Percentiles rank a stretch among this genome's conserved stretches.
Conservation (phyloP, 2,113 vertebrate genomes). For the Peucedramus taeniatus region DNA sequence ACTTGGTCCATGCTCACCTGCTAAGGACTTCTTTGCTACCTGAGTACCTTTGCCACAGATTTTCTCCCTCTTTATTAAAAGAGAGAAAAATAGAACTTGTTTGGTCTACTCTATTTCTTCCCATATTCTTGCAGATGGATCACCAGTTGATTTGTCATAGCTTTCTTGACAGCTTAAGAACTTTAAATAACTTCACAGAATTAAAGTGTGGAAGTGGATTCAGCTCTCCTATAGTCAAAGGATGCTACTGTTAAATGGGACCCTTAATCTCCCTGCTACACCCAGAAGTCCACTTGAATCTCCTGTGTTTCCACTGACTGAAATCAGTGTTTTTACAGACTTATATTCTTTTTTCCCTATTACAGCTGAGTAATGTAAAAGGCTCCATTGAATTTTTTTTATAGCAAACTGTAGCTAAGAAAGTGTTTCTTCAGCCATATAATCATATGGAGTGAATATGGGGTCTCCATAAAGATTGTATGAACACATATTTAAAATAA, state of each 20-base stretch:
- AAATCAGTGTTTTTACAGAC: background rate
- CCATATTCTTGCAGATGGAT: background rate
- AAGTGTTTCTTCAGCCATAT: background rate
- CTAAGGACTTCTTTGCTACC: background rate
- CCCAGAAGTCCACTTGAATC: background rate
- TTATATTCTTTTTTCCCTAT: background rate
- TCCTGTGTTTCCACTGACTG: background rate
- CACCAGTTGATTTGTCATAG: background rate
- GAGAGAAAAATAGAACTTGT: background rate
- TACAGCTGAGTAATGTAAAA: background rate
- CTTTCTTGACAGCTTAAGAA: background rate
- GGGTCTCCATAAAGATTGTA: background rate
- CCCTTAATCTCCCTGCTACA: background rate
- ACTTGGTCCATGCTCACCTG: background rate
- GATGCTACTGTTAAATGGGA: background rate
- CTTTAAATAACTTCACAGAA: background rate
- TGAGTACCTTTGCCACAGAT: background rate
- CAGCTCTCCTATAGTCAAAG: background rate
- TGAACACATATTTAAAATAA: background rate
- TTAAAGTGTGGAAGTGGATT: background rate
- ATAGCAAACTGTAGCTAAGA: background rate
- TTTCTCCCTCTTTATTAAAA: background rate
- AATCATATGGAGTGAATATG: background rate
- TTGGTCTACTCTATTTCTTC: background rate
- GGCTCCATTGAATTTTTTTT: background rate